Evolutionary conservation across 2,113 vertebrate genomes (phyloP), one percentile per base, ranked within the genome.

Genomic region (Oryzias woworae): DNA sequence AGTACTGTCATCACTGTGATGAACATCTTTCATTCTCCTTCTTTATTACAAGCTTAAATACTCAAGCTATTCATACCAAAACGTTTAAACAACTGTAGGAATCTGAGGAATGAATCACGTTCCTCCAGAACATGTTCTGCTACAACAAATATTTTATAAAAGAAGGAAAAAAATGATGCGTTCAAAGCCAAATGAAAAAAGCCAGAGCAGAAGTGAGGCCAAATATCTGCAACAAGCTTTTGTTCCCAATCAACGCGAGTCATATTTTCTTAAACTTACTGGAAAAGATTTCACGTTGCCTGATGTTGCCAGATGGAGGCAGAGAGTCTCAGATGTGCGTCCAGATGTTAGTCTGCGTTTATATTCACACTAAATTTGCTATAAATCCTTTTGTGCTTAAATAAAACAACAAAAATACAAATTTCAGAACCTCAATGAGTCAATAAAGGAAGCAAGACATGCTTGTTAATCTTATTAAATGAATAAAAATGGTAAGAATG

Each of bases 301-400:
- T 81, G 66, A 71, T 69, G 57, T 68, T 54, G 31, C 52, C 28
- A 46, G 50, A 36, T 45, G 28, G 45, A 61, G 28, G 49, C 53
- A 60, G 16, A 61, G 54, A 80, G 58, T 66, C 74, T 87, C 72
- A 81, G 77, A 87, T 77, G 66, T 81, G 13, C 6, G 60, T 89
- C 75, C 73, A 86, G 66, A 44, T 36, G 36, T 36, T 36, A 36
- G 8, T 36, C 8, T 10, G 31, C 7, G 36, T 56, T 61, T 55
- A 66, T 55, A 49, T 74, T 54, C 57, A 63, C 48, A n/a, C 58
- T 71, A 55, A 80, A 71, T 78, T 84, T 41, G 26, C 31, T 72
- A 51, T 26, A 7, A 75, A 80, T 49, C 51, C 65, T 55, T 58
- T 69, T 58, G 58, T 58, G 45, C 66, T 65, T 58, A 59, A 80